Percentiles rank a stretch among this genome's conserved stretches.
These are phyloP conservation scores for Branchipolynoe longqiensis DNA, from an alignment of 2,888 invertebrate species.

Conservation along the genomic window DNA sequence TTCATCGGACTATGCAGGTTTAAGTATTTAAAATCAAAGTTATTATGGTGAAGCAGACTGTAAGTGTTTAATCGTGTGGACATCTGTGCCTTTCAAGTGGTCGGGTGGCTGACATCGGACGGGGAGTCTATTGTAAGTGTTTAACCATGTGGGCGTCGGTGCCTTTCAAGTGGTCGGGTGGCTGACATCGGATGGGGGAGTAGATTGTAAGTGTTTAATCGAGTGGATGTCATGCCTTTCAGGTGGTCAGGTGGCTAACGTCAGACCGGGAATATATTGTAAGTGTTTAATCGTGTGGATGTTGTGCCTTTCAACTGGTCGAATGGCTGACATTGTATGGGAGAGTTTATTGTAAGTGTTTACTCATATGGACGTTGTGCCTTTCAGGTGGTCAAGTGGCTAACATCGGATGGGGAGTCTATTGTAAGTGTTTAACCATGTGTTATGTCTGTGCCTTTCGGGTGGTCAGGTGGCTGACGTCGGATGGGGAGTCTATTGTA, in stretches of 20 bases:
- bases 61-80: too few species aligned
- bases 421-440: too few species aligned
- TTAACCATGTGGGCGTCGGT: background rate
- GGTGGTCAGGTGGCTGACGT: background rate
- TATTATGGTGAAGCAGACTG: background rate
- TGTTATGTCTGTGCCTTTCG: too few species aligned
- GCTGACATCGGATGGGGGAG: constrained; percentile 28
- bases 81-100: constrained; percentile 34
- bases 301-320: too few species aligned
- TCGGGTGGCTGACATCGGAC: constrained; percentile 40
- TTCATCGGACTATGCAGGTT: too few species aligned
- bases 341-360: background rate
- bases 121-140: constrained; percentile 32
- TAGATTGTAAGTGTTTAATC: too few species aligned
- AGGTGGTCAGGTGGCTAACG: constrained; percentile 20
- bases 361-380: background rate
- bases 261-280: background rate
- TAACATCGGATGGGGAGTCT: background rate
- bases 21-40: too few species aligned
- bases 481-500: background rate
- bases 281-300: too few species aligned
- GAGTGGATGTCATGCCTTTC: background rate
- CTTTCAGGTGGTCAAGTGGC: constrained; percentile 37
- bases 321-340: background rate
- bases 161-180: constrained; percentile 52